These are phyloP conservation scores for Timema podura DNA, from an alignment of 2,888 invertebrate species.

Conservation along the genomic window DNA sequence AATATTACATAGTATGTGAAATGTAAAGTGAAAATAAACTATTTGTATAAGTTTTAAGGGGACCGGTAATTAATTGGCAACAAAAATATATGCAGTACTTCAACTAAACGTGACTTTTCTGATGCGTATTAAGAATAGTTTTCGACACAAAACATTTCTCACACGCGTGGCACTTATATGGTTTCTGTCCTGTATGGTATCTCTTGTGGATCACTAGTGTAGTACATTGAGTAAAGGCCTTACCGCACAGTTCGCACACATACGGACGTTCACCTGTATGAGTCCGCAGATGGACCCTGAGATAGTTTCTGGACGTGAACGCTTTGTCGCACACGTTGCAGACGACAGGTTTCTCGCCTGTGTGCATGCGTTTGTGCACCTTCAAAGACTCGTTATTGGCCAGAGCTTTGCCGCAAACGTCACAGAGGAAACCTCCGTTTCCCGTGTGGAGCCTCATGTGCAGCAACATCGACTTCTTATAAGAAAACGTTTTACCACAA, in stretches of 20 bases:
- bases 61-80: no score
- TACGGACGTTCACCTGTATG: constrained; percentile 51
- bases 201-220: constrained; percentile 50
- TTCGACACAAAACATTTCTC: constrained; percentile 46
- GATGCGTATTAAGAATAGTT: constrained; percentile 46
- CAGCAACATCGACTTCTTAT: constrained; percentile 51
- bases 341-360: constrained; percentile 43
- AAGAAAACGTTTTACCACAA: constrained; percentile 51
- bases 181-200: constrained; percentile 48
- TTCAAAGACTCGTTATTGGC: constrained; percentile 42
- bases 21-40: no score
- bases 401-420: constrained; percentile 44
- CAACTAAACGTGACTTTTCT: constrained; percentile 45
- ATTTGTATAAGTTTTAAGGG: no score
- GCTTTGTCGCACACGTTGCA: constrained; percentile 45
- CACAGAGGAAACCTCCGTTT: constrained; percentile 41
- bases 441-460: constrained; percentile 51
- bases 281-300: constrained; percentile 46
- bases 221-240: constrained; percentile 51
- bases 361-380: constrained; percentile 47
- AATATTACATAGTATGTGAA: no score
- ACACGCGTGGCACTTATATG: constrained; percentile 46
- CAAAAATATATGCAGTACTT: no score
- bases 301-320: constrained; percentile 45
- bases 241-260: constrained; percentile 48